A percentile compares a stretch with the other conserved stretches of the same genome.
Evolutionary conservation across 2,113 vertebrate genomes (phyloP).

Genomic region (Erpornis zantholeuca): DNA sequence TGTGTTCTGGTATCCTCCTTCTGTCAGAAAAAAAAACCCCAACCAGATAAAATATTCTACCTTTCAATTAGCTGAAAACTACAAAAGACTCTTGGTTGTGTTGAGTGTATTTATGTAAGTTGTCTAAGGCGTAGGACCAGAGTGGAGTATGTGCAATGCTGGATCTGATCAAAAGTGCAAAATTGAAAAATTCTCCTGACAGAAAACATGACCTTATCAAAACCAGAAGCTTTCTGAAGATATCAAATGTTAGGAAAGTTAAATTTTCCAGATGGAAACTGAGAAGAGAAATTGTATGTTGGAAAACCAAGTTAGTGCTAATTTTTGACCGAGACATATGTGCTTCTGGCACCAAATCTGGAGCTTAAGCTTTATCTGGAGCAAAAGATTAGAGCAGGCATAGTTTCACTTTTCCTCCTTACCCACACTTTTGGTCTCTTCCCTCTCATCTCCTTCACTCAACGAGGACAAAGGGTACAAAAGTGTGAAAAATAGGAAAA

Average conservation of each 20-base stretch:
- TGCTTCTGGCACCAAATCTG: background rate
- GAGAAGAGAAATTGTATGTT: background rate
- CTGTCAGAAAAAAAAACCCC: background rate
- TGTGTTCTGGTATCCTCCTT: background rate
- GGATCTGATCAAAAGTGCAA: background rate
- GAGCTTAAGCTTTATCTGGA: background rate
- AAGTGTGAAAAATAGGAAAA: background rate
- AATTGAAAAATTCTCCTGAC: background rate
- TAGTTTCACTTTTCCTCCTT: background rate
- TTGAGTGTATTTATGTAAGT: background rate
- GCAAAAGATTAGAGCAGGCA: background rate
- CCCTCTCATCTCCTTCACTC: background rate
- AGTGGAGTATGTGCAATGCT: fast-evolving
- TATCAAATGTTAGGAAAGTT: background rate
- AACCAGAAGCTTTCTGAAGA: background rate
- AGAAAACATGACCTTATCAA: background rate
- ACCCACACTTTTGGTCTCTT: background rate
- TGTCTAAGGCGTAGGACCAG: background rate
- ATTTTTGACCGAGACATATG: background rate
- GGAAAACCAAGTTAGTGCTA: background rate
- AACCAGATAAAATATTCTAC: background rate
- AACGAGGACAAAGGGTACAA: background rate
- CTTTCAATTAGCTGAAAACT: background rate
- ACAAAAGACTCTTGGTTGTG: background rate
- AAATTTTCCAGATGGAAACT: background rate